Evolutionary conservation across 2,888 invertebrate species (phyloP).

Genomic region (Hofmannophila pseudospretella): DNA sequence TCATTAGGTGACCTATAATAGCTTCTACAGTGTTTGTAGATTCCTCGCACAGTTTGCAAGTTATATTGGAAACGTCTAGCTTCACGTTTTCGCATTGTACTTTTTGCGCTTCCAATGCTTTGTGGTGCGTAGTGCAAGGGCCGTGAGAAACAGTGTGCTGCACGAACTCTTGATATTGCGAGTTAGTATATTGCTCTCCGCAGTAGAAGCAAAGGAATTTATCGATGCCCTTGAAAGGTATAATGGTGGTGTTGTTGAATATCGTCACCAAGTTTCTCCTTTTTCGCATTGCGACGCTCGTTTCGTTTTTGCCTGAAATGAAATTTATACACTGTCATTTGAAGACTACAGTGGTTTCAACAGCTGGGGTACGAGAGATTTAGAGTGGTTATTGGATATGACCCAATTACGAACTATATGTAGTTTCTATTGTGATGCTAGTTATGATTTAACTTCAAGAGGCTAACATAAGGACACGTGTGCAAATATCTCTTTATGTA

Average conservation of each 20-base stretch:
- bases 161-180: not conserved
- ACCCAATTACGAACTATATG: too few species aligned
- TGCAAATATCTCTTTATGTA: too few species aligned
- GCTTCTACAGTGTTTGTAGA: slow-evolving; percentile 16
- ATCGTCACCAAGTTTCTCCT: slow-evolving; percentile 26
- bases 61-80: slow-evolving; percentile 24
- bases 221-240: slow-evolving; percentile 30
- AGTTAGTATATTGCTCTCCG: not conserved
- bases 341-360: too few species aligned
- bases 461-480: too few species aligned
- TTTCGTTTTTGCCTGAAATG: slow-evolving; percentile 30
- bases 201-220: slow-evolving; percentile 27
- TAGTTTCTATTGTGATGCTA: too few species aligned
- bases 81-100: slow-evolving; percentile 12
- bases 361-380: too few species aligned
- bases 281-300: slow-evolving; percentile 21
- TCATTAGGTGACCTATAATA: slow-evolving; percentile 19
- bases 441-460: too few species aligned
- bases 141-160: not conserved
- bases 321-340: too few species aligned
- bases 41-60: slow-evolving; percentile 23
- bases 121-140: slow-evolving; percentile 8
- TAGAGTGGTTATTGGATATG: too few species aligned
- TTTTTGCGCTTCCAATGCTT: slow-evolving; percentile 1
- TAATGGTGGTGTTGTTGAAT: slow-evolving; percentile 26